A percentile compares a stretch with the other conserved stretches of the same genome.
phyloP scores from a whole-genome alignment of 2,113 vertebrate genomes.

The Prochilodus magdalenae region DNA sequence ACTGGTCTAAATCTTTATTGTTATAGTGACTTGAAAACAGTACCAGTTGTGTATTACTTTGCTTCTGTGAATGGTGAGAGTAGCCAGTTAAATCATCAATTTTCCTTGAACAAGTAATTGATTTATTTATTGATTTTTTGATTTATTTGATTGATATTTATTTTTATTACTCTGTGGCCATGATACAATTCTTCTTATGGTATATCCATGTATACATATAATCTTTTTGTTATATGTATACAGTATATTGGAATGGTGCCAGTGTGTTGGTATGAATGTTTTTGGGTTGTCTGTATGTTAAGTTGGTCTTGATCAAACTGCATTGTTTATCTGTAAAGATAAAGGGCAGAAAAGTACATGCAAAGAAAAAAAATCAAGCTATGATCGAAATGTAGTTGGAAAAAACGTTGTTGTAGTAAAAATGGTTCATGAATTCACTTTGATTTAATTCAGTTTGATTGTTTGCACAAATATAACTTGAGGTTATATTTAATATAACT shows the following conservation, averaged over 20 bases:
- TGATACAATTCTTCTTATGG: conserved; percentile 77
- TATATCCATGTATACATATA: conserved; percentile 68
- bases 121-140: conserved; percentile 81
- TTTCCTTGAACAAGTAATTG: conserved; percentile 72
- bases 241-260: conserved; percentile 68
- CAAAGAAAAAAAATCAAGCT: conserved; percentile 72
- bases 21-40: conserved; percentile 67
- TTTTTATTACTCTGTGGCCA: conserved; percentile 79
- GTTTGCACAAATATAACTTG: too few species aligned
- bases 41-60: conserved; percentile 66
- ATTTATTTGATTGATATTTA: conserved; percentile 73
- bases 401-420: conserved; percentile 77
- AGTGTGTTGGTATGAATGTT: conserved; percentile 67
- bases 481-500: too few species aligned
- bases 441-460: too few species aligned
- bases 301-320: conserved; percentile 73
- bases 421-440: too few species aligned
- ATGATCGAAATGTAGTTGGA: conserved; percentile 79
- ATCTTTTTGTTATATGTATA: conserved; percentile 79
- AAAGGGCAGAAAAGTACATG: conserved; percentile 67
- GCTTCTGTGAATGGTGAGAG: conserved; percentile 70
- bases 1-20: conserved; percentile 58
- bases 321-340: conserved; percentile 70
- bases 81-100: conserved; percentile 70
- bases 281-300: conserved; percentile 67